phyloP scores from a whole-genome alignment of 2,113 vertebrate genomes.

The Pagrus major region DNA sequence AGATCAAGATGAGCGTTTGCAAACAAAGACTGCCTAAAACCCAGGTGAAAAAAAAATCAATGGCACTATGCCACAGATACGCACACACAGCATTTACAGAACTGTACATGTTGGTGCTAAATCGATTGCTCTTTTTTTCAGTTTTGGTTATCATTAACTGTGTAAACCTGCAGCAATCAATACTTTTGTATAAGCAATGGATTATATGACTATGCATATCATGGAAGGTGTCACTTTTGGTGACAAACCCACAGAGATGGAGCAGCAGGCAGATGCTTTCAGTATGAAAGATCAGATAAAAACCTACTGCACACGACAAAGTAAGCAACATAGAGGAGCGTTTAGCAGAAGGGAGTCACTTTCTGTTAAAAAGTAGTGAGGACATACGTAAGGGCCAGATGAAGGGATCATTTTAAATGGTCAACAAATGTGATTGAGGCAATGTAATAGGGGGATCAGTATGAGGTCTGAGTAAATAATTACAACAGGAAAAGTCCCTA shows the following conservation, averaged over 20 bases:
- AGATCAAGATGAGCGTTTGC: background rate
- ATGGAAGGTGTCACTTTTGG: background rate
- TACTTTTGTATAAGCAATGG: background rate
- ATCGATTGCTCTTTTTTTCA: too few species aligned
- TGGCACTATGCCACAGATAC: background rate
- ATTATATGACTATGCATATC: background rate
- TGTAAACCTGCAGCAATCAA: background rate
- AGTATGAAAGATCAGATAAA: too few species aligned
- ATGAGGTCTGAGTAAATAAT: too few species aligned
- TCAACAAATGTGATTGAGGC: too few species aligned
- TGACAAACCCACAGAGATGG: background rate
- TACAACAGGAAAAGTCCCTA: too few species aligned
- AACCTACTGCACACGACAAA: too few species aligned
- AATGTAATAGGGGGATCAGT: too few species aligned
- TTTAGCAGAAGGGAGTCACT: too few species aligned
- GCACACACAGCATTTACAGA: background rate
- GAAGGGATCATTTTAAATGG: too few species aligned
- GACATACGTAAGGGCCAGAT: too few species aligned
- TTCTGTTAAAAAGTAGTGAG: too few species aligned
- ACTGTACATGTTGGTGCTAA: background rate
- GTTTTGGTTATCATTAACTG: background rate
- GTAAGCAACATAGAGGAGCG: too few species aligned
- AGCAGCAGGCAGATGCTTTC: background rate
- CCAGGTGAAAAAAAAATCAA: background rate
- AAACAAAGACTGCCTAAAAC: background rate